Percentiles rank a stretch among this genome's conserved stretches.
Evolutionary conservation across 2,888 invertebrate species (phyloP).

Genomic region (Tenodera sinensis): DNA sequence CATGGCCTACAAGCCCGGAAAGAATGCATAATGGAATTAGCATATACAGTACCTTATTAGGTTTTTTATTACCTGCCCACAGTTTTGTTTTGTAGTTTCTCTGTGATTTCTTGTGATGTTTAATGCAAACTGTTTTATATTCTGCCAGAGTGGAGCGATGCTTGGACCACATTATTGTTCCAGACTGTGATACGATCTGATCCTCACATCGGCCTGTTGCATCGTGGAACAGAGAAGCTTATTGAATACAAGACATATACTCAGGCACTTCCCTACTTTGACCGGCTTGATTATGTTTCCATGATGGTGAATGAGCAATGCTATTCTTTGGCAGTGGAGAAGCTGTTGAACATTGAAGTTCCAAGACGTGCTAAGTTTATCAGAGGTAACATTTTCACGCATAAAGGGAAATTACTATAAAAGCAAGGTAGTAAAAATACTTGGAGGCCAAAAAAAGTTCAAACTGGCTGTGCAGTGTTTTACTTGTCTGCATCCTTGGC

Average conservation of each 20-base stretch:
- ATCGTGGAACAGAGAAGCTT: slow-evolving; percentile 95
- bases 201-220: slow-evolving; percentile 95
- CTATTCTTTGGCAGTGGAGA: slow-evolving; percentile 93
- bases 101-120: not conserved
- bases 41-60: too few relatives aligned
- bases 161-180: slow-evolving; percentile 29
- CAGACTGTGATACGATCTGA: slow-evolving; percentile 82
- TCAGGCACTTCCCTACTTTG: slow-evolving; percentile 97
- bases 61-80: too few relatives aligned
- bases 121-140: not conserved
- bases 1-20: too few relatives aligned
- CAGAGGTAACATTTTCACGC: slow-evolving; percentile 62
- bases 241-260: slow-evolving; percentile 98
- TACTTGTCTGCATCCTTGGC: too few relatives aligned
- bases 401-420: too few relatives aligned
- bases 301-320: slow-evolving; percentile 99
- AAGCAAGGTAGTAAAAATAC: too few relatives aligned
- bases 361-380: slow-evolving; percentile 94
- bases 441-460: too few relatives aligned
- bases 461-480: too few relatives aligned
- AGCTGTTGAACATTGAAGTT: slow-evolving; percentile 91
- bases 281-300: slow-evolving; percentile 95
- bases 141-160: too few relatives aligned
- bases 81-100: not conserved
- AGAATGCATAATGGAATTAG: too few relatives aligned